These are phyloP conservation scores for Sialia sialis DNA, from an alignment of 2,113 vertebrate species.

Conservation along the genomic window DNA sequence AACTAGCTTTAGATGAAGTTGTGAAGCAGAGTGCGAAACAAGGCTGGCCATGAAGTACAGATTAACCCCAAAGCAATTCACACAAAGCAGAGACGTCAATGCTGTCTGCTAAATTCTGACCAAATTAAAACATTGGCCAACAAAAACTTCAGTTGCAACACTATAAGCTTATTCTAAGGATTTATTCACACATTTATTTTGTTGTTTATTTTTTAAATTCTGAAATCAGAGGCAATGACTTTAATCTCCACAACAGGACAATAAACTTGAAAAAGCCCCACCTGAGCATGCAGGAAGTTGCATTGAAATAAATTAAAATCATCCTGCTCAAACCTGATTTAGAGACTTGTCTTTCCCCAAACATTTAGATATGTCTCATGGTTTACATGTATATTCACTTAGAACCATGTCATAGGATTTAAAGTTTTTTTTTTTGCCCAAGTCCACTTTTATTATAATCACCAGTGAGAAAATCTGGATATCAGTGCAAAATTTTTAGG, in stretches of 20 bases:
- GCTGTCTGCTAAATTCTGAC: neutral
- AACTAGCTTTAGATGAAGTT: neutral
- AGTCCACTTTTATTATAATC: neutral
- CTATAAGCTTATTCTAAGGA: neutral
- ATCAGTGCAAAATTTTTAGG: neutral
- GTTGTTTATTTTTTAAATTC: neutral
- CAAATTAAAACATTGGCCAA: neutral
- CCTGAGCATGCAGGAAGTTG: neutral
- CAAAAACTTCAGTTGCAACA: neutral
- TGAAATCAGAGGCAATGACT: neutral
- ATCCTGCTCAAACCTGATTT: neutral
- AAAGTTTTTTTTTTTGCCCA: rapidly evolving
- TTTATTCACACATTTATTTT: neutral
- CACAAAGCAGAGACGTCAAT: neutral
- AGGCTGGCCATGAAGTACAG: neutral
- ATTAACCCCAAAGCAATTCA: neutral
- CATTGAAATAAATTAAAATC: neutral
- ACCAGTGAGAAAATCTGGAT: neutral
- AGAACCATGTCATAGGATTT: neutral
- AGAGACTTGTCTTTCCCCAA: neutral
- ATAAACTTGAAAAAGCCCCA: neutral
- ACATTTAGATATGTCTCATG: neutral
- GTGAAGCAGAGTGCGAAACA: neutral
- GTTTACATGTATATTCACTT: neutral
- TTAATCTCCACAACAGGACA: neutral